Evolutionary conservation across 2,797 vertebrate genomes (phyloP).

Genomic region (Pelobates cultripes): DNA sequence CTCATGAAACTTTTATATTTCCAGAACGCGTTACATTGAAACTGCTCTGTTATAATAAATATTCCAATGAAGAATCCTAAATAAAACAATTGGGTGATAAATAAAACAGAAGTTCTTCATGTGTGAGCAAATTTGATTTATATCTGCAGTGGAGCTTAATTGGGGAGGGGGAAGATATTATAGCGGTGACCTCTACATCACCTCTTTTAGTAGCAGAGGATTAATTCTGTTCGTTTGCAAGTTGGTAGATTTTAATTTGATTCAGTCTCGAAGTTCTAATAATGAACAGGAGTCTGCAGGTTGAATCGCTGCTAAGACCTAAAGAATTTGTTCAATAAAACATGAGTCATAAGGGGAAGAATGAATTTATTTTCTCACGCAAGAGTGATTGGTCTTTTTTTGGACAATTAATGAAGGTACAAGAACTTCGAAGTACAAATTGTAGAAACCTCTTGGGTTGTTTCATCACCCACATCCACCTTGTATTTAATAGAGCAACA

Average conservation of each 20-base stretch:
- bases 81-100: constrained; percentile 37
- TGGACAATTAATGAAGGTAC: neutral
- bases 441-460: neutral
- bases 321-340: constrained; percentile 22
- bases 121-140: neutral
- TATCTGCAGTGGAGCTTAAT: neutral
- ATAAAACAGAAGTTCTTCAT: constrained; percentile 26
- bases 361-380: neutral
- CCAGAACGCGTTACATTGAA: constrained; percentile 26
- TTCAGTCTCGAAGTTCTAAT: constrained; percentile 19
- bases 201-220: neutral
- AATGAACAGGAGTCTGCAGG: constrained; percentile 9
- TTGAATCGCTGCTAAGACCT: constrained; percentile 6
- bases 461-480: too few species aligned
- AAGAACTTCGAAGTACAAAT: neutral
- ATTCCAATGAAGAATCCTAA: constrained; percentile 30
- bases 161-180: neutral
- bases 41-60: constrained; percentile 35
- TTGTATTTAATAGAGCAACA: too few species aligned
- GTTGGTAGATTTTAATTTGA: constrained; percentile 32
- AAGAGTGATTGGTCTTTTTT: neutral
- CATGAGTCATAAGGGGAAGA: neutral
- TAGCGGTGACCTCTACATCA: neutral
- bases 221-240: neutral
- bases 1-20: constrained; percentile 44